Conservation (phyloP, 2,113 vertebrate genomes). For the Egretta garzetta region DNA sequence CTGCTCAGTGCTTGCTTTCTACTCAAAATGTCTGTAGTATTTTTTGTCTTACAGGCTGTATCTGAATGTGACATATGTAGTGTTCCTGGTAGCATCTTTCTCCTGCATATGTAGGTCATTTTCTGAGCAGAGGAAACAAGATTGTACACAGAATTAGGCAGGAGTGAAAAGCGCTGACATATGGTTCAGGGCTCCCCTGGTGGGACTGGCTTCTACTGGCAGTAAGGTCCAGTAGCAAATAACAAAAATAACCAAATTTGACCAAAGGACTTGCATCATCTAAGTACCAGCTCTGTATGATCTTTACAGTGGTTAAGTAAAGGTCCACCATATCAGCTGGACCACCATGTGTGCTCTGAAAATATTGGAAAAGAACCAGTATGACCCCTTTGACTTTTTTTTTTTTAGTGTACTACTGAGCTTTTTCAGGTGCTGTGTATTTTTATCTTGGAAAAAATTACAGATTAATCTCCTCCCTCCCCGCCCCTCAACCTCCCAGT, state of each 20-base stretch:
- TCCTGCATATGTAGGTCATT: conserved; percentile 34
- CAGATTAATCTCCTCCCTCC: neutral
- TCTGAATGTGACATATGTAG: conserved; percentile 8
- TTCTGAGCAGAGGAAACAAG: conserved; percentile 9
- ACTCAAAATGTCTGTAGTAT: neutral
- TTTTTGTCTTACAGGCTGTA: neutral
- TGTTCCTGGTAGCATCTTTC: conserved; percentile 6
- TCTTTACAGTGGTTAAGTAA: neutral
- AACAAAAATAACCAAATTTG: neutral
- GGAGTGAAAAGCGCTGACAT: neutral
- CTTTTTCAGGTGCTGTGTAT: neutral
- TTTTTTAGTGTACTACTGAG: neutral
- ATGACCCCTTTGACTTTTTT: neutral
- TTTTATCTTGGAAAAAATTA: neutral
- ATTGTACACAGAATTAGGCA: neutral
- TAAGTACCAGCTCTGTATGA: neutral
- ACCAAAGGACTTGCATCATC: neutral
- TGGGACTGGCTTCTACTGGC: neutral
- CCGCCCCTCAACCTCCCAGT: fast-evolving
- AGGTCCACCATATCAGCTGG: neutral
- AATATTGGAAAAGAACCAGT: neutral
- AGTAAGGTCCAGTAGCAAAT: neutral
- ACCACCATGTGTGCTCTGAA: neutral
- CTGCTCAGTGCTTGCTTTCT: neutral
- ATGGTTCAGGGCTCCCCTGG: neutral